A percentile compares a stretch with the other conserved stretches of the same genome.
Conservation (phyloP, 2,797 vertebrate genomes). For the Calcarius lapponicus region DNA sequence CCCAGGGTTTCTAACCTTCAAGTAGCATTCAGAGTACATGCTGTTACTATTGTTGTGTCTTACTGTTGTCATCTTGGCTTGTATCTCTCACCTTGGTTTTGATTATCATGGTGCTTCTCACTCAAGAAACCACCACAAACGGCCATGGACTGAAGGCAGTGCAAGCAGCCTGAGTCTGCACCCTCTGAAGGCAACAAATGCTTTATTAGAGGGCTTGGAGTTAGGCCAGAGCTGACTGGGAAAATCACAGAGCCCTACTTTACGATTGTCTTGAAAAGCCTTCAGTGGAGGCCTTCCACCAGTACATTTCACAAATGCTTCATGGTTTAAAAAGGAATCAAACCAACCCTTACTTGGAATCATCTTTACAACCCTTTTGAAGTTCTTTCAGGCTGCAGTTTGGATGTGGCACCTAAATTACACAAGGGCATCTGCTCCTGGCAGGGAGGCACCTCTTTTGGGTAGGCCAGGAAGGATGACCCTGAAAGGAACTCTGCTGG, state of each 20-base stretch:
- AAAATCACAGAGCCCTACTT: not conserved
- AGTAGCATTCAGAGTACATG: not conserved
- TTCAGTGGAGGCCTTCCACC: not conserved
- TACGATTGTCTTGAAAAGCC: not conserved
- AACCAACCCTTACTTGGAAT: not conserved
- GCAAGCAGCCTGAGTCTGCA: not conserved
- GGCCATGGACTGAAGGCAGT: not conserved
- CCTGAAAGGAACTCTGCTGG: not conserved
- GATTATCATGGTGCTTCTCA: not conserved
- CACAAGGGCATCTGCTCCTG: not conserved
- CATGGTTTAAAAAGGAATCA: not conserved
- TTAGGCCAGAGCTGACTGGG: not conserved
- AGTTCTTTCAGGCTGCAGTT: not conserved
- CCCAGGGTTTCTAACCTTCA: not conserved
- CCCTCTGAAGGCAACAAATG: not conserved
- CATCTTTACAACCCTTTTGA: not conserved
- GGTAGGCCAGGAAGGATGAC: not conserved
- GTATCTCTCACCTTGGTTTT: not conserved
- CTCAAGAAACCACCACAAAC: not conserved
- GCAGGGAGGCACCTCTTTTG: not conserved
- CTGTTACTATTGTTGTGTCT: not conserved
- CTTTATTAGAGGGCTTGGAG: not conserved
- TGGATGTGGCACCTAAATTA: not conserved
- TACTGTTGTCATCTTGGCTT: fast-evolving
- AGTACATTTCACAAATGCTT: not conserved